Evolutionary conservation across 2,888 invertebrate genomes (phyloP), one percentile per base, ranked within the genome.

Genomic region (Caenorhabditis wallacei): DNA sequence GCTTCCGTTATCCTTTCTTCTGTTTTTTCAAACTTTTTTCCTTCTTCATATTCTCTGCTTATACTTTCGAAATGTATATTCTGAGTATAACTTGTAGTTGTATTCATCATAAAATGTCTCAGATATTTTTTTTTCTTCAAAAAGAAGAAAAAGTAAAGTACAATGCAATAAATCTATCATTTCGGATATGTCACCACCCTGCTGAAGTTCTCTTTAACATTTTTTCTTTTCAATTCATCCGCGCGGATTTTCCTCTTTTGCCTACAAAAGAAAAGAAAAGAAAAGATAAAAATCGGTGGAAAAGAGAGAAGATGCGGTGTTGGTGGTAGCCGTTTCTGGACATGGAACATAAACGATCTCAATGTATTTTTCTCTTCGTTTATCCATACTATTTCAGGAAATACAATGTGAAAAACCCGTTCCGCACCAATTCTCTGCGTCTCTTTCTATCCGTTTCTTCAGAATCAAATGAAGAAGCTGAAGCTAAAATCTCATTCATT

Each of bases 311-410:
- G 66, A 30, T 30, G 53, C 51, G 66, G 66, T 53, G 37, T 66
- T 66, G 66, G 37, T 66, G 66, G 66, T 66, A 64, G 64, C n/a
- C 51, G 48, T 64, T 64, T 63, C 70, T 57, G 48, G 72, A 43
- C 59, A 63, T 72, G 74, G 74, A 74, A 74, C 74, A 74, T 74
- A 74, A 74, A 74, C 74, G 74, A 72, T 72, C 54, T 61, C n/a
- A 40, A n/a, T 57, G 53, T 22, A 43, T 57, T 18, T 13, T 24
- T 16, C 54, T 56, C 57, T 2, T 48, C 37, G 16, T 46, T 56
- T 48, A 30, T 51, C 43, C 16, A 48, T 13, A 30, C 57, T 57
- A 30, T 56, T 64, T 74, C 56, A 64, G 37, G 59, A 51, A 46
- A 57, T 48, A 46, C 48, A 51, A 51, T 26, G 51, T 35, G 51